Evolutionary conservation across 2,113 vertebrate species (phyloP).

Genomic region (Notothenia coriiceps): DNA sequence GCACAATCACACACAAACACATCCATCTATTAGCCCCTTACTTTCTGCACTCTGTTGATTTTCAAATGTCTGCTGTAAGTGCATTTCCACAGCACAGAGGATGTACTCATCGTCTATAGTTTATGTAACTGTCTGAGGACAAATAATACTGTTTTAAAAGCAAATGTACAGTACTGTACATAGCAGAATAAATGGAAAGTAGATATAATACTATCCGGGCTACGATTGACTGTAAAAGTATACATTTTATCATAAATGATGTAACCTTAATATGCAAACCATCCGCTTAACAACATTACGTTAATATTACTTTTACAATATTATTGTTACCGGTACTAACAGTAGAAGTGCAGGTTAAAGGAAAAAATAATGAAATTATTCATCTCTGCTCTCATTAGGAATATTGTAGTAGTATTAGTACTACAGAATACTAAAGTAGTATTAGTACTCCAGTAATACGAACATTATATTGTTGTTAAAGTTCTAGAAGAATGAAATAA

Average conservation of each 20-base stretch:
- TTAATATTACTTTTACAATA: neutral
- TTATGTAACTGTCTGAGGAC: constrained; percentile 2
- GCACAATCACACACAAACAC: neutral
- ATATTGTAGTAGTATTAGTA: neutral
- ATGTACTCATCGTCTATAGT: neutral
- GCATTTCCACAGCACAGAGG: constrained; percentile 2
- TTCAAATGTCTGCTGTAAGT: constrained; percentile 21
- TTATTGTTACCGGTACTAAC: neutral
- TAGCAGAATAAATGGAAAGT: neutral
- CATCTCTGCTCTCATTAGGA: neutral
- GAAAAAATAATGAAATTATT: no score
- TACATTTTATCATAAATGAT: no score
- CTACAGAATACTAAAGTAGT: no score
- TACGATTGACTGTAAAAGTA: no score
- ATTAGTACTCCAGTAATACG: neutral
- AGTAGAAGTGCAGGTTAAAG: no score
- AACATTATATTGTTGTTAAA: neutral
- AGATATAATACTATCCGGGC: no score
- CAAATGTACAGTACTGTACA: neutral
- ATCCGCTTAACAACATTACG: neutral
- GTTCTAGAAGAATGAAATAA: neutral
- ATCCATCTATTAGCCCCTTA: neutral
- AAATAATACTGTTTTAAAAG: neutral
- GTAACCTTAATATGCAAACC: neutral
- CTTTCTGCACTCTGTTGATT: constrained; percentile 6